A percentile compares a stretch with the other conserved stretches of the same genome.
Evolutionary conservation across 1,140 invertebrate genomes (phyloP).

Genomic region (Pseudomyrmex pallidus): DNA sequence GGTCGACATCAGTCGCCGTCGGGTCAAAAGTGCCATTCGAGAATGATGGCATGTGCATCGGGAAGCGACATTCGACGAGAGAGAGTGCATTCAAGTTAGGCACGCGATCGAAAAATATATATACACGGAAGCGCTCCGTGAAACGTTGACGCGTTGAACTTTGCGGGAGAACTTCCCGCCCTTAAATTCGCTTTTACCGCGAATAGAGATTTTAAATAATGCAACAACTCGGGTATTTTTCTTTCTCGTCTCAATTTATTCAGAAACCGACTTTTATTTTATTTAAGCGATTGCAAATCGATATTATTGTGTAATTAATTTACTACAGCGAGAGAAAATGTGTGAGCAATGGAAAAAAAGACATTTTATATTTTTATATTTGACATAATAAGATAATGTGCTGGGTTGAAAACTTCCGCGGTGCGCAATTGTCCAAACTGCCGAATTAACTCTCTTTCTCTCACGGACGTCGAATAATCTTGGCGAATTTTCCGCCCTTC

Average conservation of each 20-base stretch:
- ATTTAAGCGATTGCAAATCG: no score
- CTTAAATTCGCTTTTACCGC: neutral
- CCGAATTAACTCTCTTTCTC: neutral
- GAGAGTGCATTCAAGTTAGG: constrained; percentile 58
- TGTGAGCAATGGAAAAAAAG: no score
- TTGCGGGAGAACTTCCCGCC: neutral
- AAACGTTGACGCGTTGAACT: constrained; percentile 17
- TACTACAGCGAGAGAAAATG: no score
- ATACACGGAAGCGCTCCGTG: neutral
- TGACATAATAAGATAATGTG: no score
- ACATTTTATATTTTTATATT: no score
- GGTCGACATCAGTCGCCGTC: constrained; percentile 37
- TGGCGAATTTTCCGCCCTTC: constrained; percentile 9
- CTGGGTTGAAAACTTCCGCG: neutral
- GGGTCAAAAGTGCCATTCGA: constrained; percentile 48
- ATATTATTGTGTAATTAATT: no score
- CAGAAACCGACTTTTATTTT: no score
- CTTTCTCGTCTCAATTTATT: no score
- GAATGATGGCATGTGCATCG: constrained; percentile 33
- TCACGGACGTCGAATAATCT: neutral
- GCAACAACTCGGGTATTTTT: no score
- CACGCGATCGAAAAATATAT: constrained; percentile 14
- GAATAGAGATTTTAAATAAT: neutral
- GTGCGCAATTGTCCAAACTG: constrained; percentile 4
- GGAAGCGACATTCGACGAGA: constrained; percentile 50